Percentiles rank a stretch among this genome's conserved stretches.
Conservation (phyloP, 1,140 invertebrate genomes). For the Ridgeia piscesae region DNA sequence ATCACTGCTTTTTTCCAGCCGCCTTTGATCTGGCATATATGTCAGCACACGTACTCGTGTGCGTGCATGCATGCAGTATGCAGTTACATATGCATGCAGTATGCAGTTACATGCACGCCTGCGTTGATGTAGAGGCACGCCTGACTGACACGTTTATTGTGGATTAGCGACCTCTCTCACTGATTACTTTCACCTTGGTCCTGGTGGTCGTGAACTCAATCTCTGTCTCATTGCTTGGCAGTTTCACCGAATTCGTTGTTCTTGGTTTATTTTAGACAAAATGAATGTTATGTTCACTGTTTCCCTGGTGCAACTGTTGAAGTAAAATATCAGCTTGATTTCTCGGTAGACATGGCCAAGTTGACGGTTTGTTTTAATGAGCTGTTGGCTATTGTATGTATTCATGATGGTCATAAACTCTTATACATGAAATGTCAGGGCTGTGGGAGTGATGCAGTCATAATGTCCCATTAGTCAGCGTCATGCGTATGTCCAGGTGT, state of each 20-base stretch:
- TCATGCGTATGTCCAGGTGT: not conserved
- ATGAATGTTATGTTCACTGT: not conserved
- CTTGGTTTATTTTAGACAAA: not conserved
- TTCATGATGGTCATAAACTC: not conserved
- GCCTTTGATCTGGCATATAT: not conserved
- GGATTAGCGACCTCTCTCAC: not conserved
- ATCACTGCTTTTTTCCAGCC: not conserved
- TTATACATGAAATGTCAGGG: not conserved
- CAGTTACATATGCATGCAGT: no score
- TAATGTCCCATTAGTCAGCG: no score
- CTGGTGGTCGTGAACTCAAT: not conserved
- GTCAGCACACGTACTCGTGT: not conserved
- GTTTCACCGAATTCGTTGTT: no score
- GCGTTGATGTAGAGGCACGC: no score
- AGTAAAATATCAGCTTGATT: not conserved
- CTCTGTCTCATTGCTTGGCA: not conserved
- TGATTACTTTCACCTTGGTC: not conserved
- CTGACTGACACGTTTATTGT: not conserved
- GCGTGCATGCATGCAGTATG: not conserved
- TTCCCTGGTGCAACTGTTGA: not conserved
- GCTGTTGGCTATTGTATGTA: not conserved
- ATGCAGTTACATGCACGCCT: no score
- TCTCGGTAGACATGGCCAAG: not conserved
- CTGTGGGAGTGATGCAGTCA: no score
- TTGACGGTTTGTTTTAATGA: not conserved